Evolutionary conservation across 2,888 invertebrate species (phyloP), one percentile per base, ranked within the genome.

Genomic region (Venusia cambrica): DNA sequence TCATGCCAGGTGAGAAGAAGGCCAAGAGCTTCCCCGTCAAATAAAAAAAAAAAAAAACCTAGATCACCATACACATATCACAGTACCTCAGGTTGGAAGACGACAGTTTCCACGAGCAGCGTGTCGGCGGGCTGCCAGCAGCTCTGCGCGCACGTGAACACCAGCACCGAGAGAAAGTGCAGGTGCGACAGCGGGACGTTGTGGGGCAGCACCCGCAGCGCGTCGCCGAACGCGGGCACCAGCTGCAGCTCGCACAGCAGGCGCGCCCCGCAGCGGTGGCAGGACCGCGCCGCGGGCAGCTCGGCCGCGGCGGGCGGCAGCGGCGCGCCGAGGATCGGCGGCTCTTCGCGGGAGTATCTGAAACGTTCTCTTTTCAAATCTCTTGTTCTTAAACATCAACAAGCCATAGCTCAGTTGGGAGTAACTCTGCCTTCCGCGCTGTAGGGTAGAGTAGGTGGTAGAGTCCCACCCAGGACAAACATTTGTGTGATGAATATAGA

Each of bases 111-210:
- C 46, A 90, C 89, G 34, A 92, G 90, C 51, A 90, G 87, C 18
- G 85, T 88, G 53, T 93, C 92, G 2, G 90, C 89, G 0, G 90
- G 83, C 31, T 91, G 90, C 97, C 97, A 97, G 74, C 97, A 97
- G 64, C 95, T 96, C 57, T 90, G 90, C 17, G 90, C 83, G 69
- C 97, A 97, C 1, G 96, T 94, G 67, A 92, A 97, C 6, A 97
- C 81, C 5, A 96, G 78, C 1, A 96, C 92, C n/a, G 95, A 96
- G 4, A 97, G 94, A 70, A 94, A 97, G 73, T 97, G 97, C 18
- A 95, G 74, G 46, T 91, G 88, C 3, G 87, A 55, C 4, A 88
- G 73, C 8, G 87, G 74, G 1, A 73, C 59, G 40, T 89, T 89
- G 14, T 75, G 85, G 5, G 88, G 88, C 7, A 81, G 72, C 25